Conservation (phyloP, 1,140 invertebrate species). For the Mamestra configurata region DNA sequence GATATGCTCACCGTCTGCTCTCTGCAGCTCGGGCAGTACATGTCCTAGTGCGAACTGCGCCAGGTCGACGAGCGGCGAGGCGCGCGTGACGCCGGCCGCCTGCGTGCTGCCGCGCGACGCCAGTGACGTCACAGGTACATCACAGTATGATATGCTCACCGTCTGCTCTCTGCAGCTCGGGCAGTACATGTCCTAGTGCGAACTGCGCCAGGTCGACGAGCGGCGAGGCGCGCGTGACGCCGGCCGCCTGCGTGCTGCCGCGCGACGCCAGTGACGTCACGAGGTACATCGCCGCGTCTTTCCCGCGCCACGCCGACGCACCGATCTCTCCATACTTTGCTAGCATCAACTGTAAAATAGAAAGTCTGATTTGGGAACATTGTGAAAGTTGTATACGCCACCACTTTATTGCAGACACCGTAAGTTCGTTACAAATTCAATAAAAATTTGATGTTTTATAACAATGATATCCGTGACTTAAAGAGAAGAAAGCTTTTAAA, state of each 20-base stretch:
- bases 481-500: no score
- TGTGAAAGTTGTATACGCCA: no score
- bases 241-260: conserved; percentile 96
- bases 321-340: conserved; percentile 93
- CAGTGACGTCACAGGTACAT: conserved; percentile 92
- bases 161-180: conserved; percentile 93
- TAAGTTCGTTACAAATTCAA: no score
- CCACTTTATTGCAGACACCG: no score
- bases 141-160: conserved; percentile 83
- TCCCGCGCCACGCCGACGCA: conserved; percentile 94
- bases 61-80: conserved; percentile 89
- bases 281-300: conserved; percentile 98
- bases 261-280: conserved; percentile 97
- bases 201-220: conserved; percentile 97
- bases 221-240: conserved; percentile 96
- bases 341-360: conserved; percentile 91
- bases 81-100: conserved; percentile 96
- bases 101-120: conserved; percentile 97
- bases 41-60: no score
- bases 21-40: no score
- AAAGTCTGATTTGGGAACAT: no score
- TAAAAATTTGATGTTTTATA: no score
- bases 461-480: no score
- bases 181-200: conserved; percentile 94
- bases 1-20: no score